Conservation (phyloP, 2,113 vertebrate species). For the Alaudala cheleensis region DNA sequence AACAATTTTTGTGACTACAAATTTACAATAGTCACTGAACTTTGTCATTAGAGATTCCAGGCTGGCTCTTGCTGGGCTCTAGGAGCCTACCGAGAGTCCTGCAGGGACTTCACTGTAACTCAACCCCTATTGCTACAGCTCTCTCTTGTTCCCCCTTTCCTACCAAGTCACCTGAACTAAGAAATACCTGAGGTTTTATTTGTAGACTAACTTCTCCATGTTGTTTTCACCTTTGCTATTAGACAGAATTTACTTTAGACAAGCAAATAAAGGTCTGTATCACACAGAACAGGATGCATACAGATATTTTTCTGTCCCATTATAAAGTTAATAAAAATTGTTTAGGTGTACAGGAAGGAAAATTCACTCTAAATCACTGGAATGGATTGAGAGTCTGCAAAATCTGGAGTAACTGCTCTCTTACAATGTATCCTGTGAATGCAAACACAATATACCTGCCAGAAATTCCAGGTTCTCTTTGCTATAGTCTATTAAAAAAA, state of each 20-base stretch:
- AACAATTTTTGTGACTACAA: neutral
- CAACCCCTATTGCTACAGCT: fast-evolving
- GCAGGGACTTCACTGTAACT: neutral
- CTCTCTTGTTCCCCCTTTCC: neutral
- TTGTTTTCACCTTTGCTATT: neutral
- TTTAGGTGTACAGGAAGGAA: neutral
- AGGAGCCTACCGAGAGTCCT: neutral
- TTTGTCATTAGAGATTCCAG: neutral
- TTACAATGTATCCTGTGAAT: neutral
- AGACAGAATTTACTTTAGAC: neutral
- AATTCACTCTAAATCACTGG: neutral
- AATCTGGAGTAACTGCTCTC: neutral
- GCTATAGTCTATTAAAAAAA: neutral
- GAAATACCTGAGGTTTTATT: neutral
- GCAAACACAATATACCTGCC: neutral
- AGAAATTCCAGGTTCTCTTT: neutral
- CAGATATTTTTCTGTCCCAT: neutral
- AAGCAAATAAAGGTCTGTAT: neutral
- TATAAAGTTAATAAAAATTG: neutral
- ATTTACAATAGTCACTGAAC: neutral
- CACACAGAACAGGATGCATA: neutral
- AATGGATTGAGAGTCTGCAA: neutral
- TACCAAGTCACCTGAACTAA: neutral
- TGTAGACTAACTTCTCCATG: neutral
- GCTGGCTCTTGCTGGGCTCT: neutral